Evolutionary conservation across 2,888 invertebrate genomes (phyloP).

Genomic region (Polydrusus cervinus): DNA sequence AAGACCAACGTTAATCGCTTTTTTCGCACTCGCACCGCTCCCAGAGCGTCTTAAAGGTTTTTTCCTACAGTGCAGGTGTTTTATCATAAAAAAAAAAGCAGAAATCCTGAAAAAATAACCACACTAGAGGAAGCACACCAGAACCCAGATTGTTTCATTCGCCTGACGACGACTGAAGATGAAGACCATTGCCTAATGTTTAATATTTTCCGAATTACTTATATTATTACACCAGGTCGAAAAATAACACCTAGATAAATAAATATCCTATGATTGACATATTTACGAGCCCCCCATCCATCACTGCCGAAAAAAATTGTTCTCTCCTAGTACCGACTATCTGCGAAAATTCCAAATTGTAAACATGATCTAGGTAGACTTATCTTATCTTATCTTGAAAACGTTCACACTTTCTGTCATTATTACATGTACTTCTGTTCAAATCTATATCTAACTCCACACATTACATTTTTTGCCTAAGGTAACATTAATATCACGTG

Average conservation of each 20-base stretch:
- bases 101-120: too few relatives aligned
- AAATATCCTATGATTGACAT: neutral
- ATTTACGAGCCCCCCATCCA: neutral
- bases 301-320: constrained; percentile 3
- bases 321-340: neutral
- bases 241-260: neutral
- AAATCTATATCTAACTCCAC: constrained; percentile 11
- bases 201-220: too few relatives aligned
- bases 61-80: too few relatives aligned
- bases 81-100: too few relatives aligned
- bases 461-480: constrained; percentile 5
- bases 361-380: constrained; percentile 22
- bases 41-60: too few relatives aligned
- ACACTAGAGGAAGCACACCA: too few relatives aligned
- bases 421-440: constrained; percentile 19
- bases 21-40: too few relatives aligned
- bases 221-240: too few relatives aligned
- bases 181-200: too few relatives aligned
- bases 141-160: too few relatives aligned
- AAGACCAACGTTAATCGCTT: too few relatives aligned
- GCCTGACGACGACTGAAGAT: too few relatives aligned
- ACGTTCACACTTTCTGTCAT: constrained; percentile 39
- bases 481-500: constrained; percentile 2
- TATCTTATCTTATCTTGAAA: constrained; percentile 47
- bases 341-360: constrained; percentile 20